Conservation (phyloP, 2,888 invertebrate species). For the Lasius fuliginosus region DNA sequence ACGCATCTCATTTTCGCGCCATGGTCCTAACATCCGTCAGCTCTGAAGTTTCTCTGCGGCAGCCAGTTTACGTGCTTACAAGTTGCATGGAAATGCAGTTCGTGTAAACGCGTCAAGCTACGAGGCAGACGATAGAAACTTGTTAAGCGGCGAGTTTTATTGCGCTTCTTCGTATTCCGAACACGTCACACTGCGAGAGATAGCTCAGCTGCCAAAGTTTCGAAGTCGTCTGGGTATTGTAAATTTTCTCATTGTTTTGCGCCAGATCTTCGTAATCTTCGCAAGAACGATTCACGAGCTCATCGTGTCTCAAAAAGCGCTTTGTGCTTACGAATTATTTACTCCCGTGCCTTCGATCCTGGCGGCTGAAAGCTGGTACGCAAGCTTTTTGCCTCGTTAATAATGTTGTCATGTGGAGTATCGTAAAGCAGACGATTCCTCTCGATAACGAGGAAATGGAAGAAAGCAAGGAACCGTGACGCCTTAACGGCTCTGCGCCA, state of each 20-base stretch:
- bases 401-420: slow-evolving; percentile 38
- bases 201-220: slow-evolving; percentile 39
- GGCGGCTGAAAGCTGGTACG: slow-evolving; percentile 21
- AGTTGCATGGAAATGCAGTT: slow-evolving; percentile 32
- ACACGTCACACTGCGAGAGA: slow-evolving; percentile 25
- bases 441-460: slow-evolving; percentile 29
- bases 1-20: neutral
- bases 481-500: slow-evolving; percentile 4
- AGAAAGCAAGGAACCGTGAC: slow-evolving; percentile 10
- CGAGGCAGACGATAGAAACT: slow-evolving; percentile 22
- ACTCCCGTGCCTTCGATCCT: slow-evolving; percentile 26
- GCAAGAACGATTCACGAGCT: slow-evolving; percentile 37
- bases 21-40: neutral
- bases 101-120: neutral
- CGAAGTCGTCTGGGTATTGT: slow-evolving; percentile 35
- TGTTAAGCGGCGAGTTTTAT: slow-evolving; percentile 36
- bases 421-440: slow-evolving; percentile 39
- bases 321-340: slow-evolving; percentile 51
- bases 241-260: slow-evolving; percentile 52
- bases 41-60: neutral
- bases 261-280: slow-evolving; percentile 46
- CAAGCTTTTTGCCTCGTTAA: slow-evolving; percentile 46
- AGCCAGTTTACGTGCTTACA: slow-evolving; percentile 24
- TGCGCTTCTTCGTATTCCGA: slow-evolving; percentile 42
- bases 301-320: slow-evolving; percentile 34